Percentiles rank a stretch among this genome's conserved stretches.
Evolutionary conservation across 2,888 invertebrate genomes (phyloP).

Genomic region (Scaptomyza caliginosa): DNA sequence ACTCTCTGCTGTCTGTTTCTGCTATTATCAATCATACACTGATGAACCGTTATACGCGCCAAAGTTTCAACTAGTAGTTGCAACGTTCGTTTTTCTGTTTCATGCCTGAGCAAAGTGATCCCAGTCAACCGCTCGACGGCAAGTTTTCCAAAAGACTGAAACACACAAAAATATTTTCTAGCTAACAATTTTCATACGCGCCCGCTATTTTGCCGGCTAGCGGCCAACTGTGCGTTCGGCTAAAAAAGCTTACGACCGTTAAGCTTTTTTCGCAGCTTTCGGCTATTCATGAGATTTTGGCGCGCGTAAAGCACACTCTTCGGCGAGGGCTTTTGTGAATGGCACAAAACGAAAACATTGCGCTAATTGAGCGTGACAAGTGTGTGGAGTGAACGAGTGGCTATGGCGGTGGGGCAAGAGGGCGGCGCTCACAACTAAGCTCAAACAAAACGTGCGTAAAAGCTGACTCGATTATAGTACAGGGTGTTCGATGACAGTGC

Average conservation of each 20-base stretch:
- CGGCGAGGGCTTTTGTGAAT: conserved; percentile 66
- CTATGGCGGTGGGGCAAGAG: neutral
- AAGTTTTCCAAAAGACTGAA: conserved; percentile 80
- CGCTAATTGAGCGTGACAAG: conserved; percentile 52
- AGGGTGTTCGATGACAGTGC: conserved; percentile 52
- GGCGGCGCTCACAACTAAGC: neutral
- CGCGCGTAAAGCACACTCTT: conserved; percentile 57
- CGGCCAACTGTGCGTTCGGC: conserved; percentile 47
- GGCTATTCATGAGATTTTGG: conserved; percentile 47
- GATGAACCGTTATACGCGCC: conserved; percentile 35
- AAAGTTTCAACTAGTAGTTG: neutral
- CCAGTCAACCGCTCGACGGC: conserved; percentile 74
- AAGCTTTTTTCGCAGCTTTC: conserved; percentile 56
- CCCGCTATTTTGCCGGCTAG: conserved; percentile 63
- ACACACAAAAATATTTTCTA: conserved; percentile 63
- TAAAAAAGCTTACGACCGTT: conserved; percentile 35
- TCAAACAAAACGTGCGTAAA: conserved; percentile 59
- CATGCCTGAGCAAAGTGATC: conserved; percentile 68
- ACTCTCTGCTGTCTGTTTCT: conserved; percentile 11
- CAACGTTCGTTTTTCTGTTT: too few relatives aligned
- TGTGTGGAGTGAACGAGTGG: neutral
- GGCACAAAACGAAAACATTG: conserved; percentile 38
- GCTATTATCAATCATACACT: conserved; percentile 41
- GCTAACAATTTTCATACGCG: conserved; percentile 68
- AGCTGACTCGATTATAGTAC: conserved; percentile 47